Percentiles rank a stretch among this genome's conserved stretches.
phyloP scores from a whole-genome alignment of 2,888 invertebrate genomes.

The Eristalis arbustorum region DNA sequence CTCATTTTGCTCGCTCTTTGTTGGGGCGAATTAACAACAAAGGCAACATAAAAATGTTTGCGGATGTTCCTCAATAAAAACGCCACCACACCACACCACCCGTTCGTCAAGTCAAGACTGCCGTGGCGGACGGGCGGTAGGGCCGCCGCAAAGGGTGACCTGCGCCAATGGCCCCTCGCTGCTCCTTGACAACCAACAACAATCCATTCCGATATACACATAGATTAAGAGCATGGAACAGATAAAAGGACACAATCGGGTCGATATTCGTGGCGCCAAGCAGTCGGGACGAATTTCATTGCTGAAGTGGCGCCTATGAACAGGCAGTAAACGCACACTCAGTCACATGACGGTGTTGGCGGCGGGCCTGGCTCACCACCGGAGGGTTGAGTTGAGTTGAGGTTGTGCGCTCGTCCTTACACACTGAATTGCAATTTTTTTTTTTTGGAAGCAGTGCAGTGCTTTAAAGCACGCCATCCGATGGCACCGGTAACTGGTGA shows the following conservation, averaged over 20 bases:
- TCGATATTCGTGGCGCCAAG: conserved; percentile 77
- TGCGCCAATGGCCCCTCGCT: conserved; percentile 30
- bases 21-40: conserved; percentile 47
- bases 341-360: conserved; percentile 28
- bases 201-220: conserved; percentile 29
- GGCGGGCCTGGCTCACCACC: conserved; percentile 25
- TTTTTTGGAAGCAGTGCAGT: conserved; percentile 12
- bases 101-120: conserved; percentile 10
- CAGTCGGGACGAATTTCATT: conserved; percentile 78
- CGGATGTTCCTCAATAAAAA: conserved; percentile 47
- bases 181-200: conserved; percentile 1
- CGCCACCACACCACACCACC: conserved; percentile 21
- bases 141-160: conserved; percentile 39
- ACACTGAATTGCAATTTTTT: conserved; percentile 37
- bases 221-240: conserved; percentile 67
- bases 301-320: conserved; percentile 77
- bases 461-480: conserved; percentile 58
- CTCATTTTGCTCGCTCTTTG: conserved; percentile 16
- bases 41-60: conserved; percentile 51
- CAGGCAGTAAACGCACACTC: conserved; percentile 66
- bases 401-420: neutral
- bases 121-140: conserved; percentile 47
- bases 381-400: conserved; percentile 34
- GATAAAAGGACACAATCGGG: conserved; percentile 71
- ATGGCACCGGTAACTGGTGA: conserved; percentile 36